Evolutionary conservation across 2,888 invertebrate genomes (phyloP), one percentile per base, ranked within the genome.

Genomic region (Euzetes globulus): DNA sequence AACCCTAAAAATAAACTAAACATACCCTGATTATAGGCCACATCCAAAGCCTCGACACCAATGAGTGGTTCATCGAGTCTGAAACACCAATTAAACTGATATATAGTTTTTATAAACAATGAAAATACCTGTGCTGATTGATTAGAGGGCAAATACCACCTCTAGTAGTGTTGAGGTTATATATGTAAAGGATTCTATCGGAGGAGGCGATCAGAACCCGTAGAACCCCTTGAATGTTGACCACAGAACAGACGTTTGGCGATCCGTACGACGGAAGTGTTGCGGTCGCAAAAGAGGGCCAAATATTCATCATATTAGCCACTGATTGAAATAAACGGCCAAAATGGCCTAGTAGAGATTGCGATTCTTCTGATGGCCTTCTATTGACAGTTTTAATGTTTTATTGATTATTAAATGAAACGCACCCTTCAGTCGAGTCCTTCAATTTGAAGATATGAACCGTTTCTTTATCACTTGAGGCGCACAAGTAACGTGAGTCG

Each of bases 391-490:
- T 1, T 22, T 33, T 33, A 6, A 4, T 33, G 5, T 33, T 33
- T 33, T 7, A 33, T 4, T 7, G 5, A 33, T 33, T 6, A 6
- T 33, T 17, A 27, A 52, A 25, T 13, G 70, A 27, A 27, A 33
- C 47, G 52, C 9, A 58, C 19, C 72, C 85, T 80, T 89, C 88
- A 81, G 86, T 87, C 19, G 87, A 86, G 81, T 89, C 89, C 80
- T 90, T 90, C 81, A 98, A 86, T 82, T 94, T 94, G 86, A 99
- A 99, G 81, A 99, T 91, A 85, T 99, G 99, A 60, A 88, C 93
- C 73, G 99, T 99, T 87, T 94, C 96, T 22, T 98, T 98, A 85
- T 98, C 98, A 82, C 95, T 95, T 80, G 96, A 94, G 82, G 94
- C 92, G 78, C 92, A 92, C 79, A 99, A 87, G 85, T 89, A 96